A percentile compares a stretch with the other conserved stretches of the same genome.
phyloP scores from a whole-genome alignment of 2,113 vertebrate genomes.

The Menidia beryllina region DNA sequence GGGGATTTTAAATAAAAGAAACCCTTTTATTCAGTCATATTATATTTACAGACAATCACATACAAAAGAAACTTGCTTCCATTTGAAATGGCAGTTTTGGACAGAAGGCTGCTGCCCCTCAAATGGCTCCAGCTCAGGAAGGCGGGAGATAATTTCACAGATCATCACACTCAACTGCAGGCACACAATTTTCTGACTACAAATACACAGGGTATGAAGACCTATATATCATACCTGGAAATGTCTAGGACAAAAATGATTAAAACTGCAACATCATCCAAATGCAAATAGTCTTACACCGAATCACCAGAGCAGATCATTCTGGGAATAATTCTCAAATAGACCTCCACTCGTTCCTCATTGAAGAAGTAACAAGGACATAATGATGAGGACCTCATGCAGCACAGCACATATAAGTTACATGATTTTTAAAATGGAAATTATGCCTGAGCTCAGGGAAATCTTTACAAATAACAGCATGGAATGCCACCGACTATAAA shows the following conservation, averaged over 20 bases:
- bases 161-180: conserved; percentile 54
- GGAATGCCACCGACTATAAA: no score
- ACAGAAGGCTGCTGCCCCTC: conserved; percentile 60
- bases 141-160: conserved; percentile 67
- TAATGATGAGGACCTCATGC: no score
- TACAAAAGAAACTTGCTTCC: conserved; percentile 16
- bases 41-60: background rate
- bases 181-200: conserved; percentile 21
- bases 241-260: background rate
- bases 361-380: no score
- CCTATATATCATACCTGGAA: background rate
- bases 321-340: background rate
- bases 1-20: background rate
- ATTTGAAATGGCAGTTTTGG: conserved; percentile 52
- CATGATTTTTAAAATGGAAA: no score
- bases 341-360: no score
- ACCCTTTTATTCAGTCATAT: background rate
- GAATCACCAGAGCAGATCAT: background rate
- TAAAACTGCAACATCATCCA: background rate
- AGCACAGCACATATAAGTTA: no score
- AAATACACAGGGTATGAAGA: background rate
- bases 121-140: conserved; percentile 49
- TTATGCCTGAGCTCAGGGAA: no score
- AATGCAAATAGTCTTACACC: background rate
- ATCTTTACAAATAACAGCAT: no score